Percentiles rank a stretch among this genome's conserved stretches.
Evolutionary conservation across 1,140 invertebrate species (phyloP).

Genomic region (Venustaconcha ellipsiformis): DNA sequence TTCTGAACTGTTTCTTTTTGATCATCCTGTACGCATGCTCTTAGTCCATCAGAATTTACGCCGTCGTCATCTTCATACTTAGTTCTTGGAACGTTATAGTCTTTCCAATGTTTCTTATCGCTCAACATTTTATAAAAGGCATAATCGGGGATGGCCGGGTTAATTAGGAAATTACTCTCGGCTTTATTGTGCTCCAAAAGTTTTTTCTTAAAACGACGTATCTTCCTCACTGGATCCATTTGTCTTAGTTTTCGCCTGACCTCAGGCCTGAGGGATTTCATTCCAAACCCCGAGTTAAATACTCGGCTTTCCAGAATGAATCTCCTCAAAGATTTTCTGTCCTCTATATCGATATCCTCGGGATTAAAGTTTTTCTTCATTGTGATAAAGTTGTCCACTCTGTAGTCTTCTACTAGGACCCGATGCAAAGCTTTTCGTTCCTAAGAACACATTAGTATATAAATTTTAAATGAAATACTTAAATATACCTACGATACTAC

Average conservation of each 20-base stretch:
- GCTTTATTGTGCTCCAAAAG: constrained; percentile 9
- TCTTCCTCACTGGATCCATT: constrained; percentile 28
- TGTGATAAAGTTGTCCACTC: constrained; percentile 29
- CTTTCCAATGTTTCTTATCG: constrained; percentile 24
- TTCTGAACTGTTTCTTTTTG: background rate
- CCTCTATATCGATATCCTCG: constrained; percentile 6
- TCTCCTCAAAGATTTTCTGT: constrained; percentile 3
- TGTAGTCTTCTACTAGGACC: constrained; percentile 21
- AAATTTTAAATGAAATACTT: too few species aligned
- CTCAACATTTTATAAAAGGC: constrained; percentile 23
- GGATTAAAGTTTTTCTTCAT: constrained; percentile 24
- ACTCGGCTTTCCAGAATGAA: constrained; percentile 30
- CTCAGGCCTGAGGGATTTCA: constrained; percentile 29
- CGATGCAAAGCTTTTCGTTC: constrained; percentile 21
- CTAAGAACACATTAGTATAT: background rate
- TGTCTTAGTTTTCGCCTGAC: constrained; percentile 21
- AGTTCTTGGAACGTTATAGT: constrained; percentile 8
- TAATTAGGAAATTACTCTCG: constrained; percentile 17
- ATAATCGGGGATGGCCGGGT: constrained; percentile 3
- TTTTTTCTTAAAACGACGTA: constrained; percentile 19
- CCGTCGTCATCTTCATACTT: background rate
- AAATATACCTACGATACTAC: too few species aligned
- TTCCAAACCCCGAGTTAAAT: constrained; percentile 30
- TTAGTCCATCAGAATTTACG: background rate
- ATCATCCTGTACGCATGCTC: background rate